Base-by-base conservation (phyloP, 2,113 vertebrate species). In the Excalfactoria chinensis region DNA sequence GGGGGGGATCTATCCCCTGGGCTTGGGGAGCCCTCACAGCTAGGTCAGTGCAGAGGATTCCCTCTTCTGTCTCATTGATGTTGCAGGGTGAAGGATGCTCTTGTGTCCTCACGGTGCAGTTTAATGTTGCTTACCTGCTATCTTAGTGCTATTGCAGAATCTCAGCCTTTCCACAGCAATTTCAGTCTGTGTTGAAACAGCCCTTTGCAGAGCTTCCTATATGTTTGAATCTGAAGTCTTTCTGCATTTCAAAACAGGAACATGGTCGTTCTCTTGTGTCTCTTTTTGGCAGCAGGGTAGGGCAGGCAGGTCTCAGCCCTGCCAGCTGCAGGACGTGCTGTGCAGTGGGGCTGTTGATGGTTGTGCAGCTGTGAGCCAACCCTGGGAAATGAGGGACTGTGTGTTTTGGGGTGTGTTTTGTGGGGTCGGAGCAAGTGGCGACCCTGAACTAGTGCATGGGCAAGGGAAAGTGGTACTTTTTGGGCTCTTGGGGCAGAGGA, bases 11-110 rank as follows among this genome's bases (percentile, higher is more conserved):
- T 82, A 49, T 48, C 60, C 60, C 40, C 6, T 67, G 28, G 22
- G 0, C 7, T 55, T 3, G 0, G 13, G 0, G 15, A n/a, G 62
- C 22, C 23, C 0, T 0, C 10, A 53, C 19, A 0, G 44, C 40
- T 37, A 13, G 40, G 28, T 60, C 68, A 83, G 37, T 26, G 46
- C 51, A 1, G 4, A 13, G 75, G 28, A 12, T 40, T 87, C 0
- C 0, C 35, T 48, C 15, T 28, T 41, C 62, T 44, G 46, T 78
- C 17, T 59, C 22, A 8, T 14, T 48, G 21, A 37, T 11, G n/a
- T 2, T 78, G 81, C 53, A 85, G 73, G 11, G 40, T 77, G 72
- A 58, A 15, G n/a, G 64, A n/a, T 77, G 68, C 37, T 66, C 25
- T 41, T 6, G 7, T 1, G 3, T 44, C 19, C 19, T 68, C 43